These are phyloP conservation scores for Neoseiulus cucumeris DNA, from an alignment of 1,140 invertebrate genomes.

Conservation along the genomic window DNA sequence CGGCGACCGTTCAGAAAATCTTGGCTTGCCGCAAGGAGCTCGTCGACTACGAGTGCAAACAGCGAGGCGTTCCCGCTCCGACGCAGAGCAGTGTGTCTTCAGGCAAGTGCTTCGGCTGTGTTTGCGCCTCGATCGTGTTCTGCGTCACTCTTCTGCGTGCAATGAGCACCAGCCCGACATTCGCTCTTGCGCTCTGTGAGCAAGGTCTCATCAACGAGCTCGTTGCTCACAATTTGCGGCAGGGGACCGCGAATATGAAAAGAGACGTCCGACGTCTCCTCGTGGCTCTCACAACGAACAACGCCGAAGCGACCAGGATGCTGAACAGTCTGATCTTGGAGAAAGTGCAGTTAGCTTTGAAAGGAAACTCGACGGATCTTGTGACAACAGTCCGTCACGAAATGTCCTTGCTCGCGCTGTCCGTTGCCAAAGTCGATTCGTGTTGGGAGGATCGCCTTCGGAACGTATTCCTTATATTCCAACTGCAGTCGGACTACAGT, in stretches of 20 bases:
- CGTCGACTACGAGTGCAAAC: slow-evolving; percentile 72
- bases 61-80: slow-evolving; percentile 31
- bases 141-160: slow-evolving; percentile 75
- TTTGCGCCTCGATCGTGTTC: slow-evolving; percentile 56
- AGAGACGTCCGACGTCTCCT: slow-evolving; percentile 66
- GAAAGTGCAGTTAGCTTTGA: slow-evolving; percentile 39
- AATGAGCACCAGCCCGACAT: slow-evolving; percentile 58
- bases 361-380: slow-evolving; percentile 42
- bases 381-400: slow-evolving; percentile 59
- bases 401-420: slow-evolving; percentile 62
- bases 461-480: slow-evolving; percentile 21
- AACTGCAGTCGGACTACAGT: slow-evolving; percentile 27
- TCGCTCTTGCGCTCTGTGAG: slow-evolving; percentile 54
- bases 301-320: slow-evolving; percentile 61
- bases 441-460: slow-evolving; percentile 85
- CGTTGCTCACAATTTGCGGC: slow-evolving; percentile 60
- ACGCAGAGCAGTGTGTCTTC: slow-evolving; percentile 13
- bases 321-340: slow-evolving; percentile 59
- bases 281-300: slow-evolving; percentile 73
- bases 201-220: slow-evolving; percentile 73
- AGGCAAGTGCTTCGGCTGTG: slow-evolving; percentile 33
- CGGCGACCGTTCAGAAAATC: slow-evolving; percentile 78
- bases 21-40: slow-evolving; percentile 69
- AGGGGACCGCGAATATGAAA: slow-evolving; percentile 39
- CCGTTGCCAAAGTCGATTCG: slow-evolving; percentile 73